phyloP scores from a whole-genome alignment of 1,140 invertebrate genomes.

The Tetraneura akinire region DNA sequence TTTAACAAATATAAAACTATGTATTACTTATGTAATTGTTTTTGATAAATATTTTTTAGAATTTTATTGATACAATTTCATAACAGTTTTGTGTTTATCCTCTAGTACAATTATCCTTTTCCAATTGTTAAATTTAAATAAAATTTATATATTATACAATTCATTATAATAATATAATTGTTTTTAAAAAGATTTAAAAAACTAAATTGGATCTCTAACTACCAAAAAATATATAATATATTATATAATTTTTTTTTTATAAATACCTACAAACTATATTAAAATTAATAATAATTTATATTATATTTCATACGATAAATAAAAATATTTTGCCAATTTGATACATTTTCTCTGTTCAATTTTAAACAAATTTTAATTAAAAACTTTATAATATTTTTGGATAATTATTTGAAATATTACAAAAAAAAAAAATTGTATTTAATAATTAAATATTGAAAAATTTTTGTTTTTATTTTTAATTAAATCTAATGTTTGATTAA shows the following conservation, averaged over 20 bases:
- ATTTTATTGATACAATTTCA: neutral
- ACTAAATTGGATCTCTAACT: neutral
- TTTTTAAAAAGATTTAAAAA: neutral
- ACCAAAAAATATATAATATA: neutral
- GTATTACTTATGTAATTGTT: slow-evolving; percentile 3
- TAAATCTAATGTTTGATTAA: neutral
- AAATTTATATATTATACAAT: neutral
- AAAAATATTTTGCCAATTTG: neutral
- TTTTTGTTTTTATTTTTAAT: neutral
- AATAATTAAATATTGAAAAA: neutral
- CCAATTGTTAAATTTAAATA: neutral
- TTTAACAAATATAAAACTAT: neutral
- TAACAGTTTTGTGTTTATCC: neutral
- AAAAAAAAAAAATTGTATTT: neutral
- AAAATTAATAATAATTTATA: neutral
- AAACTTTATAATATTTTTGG: neutral
- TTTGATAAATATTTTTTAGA: neutral
- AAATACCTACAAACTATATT: too few relatives aligned
- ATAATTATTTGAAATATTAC: neutral
- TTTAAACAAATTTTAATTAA: neutral
- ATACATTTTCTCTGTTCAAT: neutral
- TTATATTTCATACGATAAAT: neutral
- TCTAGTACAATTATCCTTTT: slow-evolving; percentile 22
- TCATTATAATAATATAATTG: neutral
- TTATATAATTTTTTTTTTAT: neutral